Conservation (phyloP, 2,888 invertebrate species). For the Dascillus cervinus region DNA sequence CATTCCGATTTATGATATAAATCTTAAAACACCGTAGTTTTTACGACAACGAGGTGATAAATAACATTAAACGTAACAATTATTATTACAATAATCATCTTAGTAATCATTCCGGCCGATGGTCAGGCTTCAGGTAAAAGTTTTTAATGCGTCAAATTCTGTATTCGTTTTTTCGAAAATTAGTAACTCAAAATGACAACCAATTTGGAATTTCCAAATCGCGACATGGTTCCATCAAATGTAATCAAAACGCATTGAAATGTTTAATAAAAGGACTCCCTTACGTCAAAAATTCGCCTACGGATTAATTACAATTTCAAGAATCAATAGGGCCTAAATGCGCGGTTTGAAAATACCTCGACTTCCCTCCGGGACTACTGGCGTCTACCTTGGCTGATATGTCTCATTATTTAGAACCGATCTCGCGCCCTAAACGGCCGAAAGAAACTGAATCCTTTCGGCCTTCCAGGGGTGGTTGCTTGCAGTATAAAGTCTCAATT, state of each 20-base stretch:
- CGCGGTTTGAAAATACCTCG: slow-evolving; percentile 25
- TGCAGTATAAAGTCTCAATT: no score
- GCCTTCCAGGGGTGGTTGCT: neutral
- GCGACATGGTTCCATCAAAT: slow-evolving; percentile 17
- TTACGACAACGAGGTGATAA: slow-evolving; percentile 13
- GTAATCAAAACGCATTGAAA: slow-evolving; percentile 14
- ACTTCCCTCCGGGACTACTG: slow-evolving; percentile 6
- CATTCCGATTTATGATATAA: slow-evolving; percentile 10
- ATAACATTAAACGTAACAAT: slow-evolving; percentile 13
- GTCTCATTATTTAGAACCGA: slow-evolving; percentile 14
- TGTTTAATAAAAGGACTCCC: slow-evolving; percentile 17
- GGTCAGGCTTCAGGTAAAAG: slow-evolving; percentile 4
- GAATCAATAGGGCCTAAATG: slow-evolving; percentile 37
- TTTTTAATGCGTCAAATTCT: no score
- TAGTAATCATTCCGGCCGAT: slow-evolving; percentile 19
- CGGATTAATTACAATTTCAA: slow-evolving; percentile 17
- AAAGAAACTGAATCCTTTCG: slow-evolving; percentile 6
- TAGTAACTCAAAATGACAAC: no score
- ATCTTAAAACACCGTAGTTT: slow-evolving; percentile 19
- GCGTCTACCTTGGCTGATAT: slow-evolving; percentile 14
- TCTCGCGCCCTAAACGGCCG: slow-evolving; percentile 5
- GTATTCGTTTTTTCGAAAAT: slow-evolving; percentile 5
- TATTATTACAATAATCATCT: slow-evolving; percentile 19
- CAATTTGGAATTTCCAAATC: slow-evolving; percentile 17
- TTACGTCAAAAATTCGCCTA: slow-evolving; percentile 18